Evolutionary conservation across 37 sponge, comb jelly and placozoan genomes (phyloP), one percentile per base, ranked within the genome.

Genomic region (Eunapius fragilis): DNA sequence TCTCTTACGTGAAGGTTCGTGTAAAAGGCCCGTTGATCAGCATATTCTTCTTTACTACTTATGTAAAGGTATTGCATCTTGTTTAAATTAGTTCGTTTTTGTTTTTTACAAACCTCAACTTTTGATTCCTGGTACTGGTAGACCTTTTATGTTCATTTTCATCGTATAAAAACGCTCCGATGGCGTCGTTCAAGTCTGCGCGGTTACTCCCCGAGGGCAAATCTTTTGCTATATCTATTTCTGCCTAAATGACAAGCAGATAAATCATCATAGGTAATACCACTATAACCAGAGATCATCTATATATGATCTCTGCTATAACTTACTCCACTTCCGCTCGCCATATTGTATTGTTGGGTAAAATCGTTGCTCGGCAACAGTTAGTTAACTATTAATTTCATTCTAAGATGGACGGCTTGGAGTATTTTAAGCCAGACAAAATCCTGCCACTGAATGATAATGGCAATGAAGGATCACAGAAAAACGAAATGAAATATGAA

Each of bases 91-190:
- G 6, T 58, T 17, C 14, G 6, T 58, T 58, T 11, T 13, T 58
- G 22, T 2, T 17, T 11, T 19, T 31, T 23, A 75, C 75, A 37
- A 25, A 36, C 34, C 30, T 24, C 34, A 24, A 37, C 24, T 25
- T 19, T 25, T 31, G 24, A 13, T 75, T 36, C 7, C 26, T 27
- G 58, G 22, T 58, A 1, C 0, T 58, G 0, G 14, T 58, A 17
- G 6, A 17, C 6, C 58, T 58, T 11, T 17, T 1, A 58, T 0
- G 58, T 19, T 32, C 69, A 23, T 34, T 31, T 2, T 67, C 19
- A 67, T 80, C 81, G 22, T n/a, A 31, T 17, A 73, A 50, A 32
- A 73, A 31, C 12, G 74, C 28, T n/a, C 50, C 83, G 25, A 83
- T 41, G 24, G 72, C 74, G 45, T 73, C 47, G 50, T 73, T 74